Conservation (phyloP, 1,140 invertebrate genomes). For the Drosophila littoralis region DNA sequence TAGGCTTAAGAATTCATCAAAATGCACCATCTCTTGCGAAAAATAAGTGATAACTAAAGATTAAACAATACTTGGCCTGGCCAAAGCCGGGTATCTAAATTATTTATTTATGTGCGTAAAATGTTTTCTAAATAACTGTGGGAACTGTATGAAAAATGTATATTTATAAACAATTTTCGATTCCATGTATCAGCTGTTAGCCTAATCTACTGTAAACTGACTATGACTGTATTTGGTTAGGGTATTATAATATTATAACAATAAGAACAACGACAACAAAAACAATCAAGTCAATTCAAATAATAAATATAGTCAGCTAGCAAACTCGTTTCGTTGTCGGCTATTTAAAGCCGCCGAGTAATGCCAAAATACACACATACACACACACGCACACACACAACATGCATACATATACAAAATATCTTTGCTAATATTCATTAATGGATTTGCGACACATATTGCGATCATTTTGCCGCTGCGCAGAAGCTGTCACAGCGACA, state of each 20-base stretch:
- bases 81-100: no score
- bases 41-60: no score
- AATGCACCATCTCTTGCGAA: no score
- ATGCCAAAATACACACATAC: slow-evolving; percentile 19
- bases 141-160: no score
- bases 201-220: neutral
- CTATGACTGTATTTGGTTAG: neutral
- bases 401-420: slow-evolving; percentile 8
- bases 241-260: slow-evolving; percentile 5
- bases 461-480: slow-evolving; percentile 26
- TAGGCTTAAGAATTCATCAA: no score
- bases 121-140: no score
- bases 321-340: slow-evolving; percentile 33
- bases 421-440: slow-evolving; percentile 70
- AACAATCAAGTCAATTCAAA: slow-evolving; percentile 11
- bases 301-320: slow-evolving; percentile 15
- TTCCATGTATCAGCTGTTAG: neutral
- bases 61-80: no score
- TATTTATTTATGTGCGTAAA: no score
- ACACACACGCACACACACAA: neutral
- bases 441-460: slow-evolving; percentile 60
- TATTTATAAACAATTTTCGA: no score
- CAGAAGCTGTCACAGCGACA: slow-evolving; percentile 12
- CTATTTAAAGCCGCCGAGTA: slow-evolving; percentile 37
- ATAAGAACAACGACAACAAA: slow-evolving; percentile 1